Percentiles rank a stretch among this genome's conserved stretches.
Conservation (phyloP, 2,888 invertebrate species). For the Eristalis pertinax region DNA sequence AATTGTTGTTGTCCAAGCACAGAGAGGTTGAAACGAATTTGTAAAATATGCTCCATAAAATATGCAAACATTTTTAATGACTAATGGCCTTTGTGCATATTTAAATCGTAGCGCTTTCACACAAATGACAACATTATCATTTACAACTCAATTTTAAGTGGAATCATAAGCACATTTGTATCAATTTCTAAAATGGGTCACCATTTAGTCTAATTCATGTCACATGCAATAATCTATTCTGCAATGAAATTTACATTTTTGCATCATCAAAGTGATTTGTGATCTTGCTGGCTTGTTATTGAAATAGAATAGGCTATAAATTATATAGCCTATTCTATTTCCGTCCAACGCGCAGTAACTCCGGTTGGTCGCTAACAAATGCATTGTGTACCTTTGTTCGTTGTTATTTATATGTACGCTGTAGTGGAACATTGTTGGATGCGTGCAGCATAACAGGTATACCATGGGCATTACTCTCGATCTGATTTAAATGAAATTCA, state of each 20-base stretch:
- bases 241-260: background rate
- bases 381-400: background rate
- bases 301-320: too few species aligned
- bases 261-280: slow-evolving; percentile 14
- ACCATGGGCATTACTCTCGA: slow-evolving; percentile 20
- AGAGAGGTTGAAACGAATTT: too few species aligned
- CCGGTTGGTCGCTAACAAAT: background rate
- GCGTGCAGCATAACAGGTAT: slow-evolving; percentile 15
- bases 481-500: slow-evolving; percentile 49
- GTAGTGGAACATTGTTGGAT: background rate
- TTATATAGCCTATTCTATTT: slow-evolving; percentile 1
- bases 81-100: too few species aligned
- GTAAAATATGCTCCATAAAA: too few species aligned
- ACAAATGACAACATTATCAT: too few species aligned
- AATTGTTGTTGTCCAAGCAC: too few species aligned
- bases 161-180: too few species aligned
- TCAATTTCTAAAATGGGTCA: background rate
- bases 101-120: too few species aligned
- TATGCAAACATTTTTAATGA: too few species aligned
- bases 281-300: background rate
- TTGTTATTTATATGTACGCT: background rate
- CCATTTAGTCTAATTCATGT: background rate
- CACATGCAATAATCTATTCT: background rate
- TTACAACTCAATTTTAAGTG: too few species aligned
- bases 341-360: background rate